A percentile compares a stretch with the other conserved stretches of the same genome.
These are phyloP conservation scores for Noctilio leporinus DNA, from an alignment of 2,113 vertebrate genomes.

Conservation along the genomic window DNA sequence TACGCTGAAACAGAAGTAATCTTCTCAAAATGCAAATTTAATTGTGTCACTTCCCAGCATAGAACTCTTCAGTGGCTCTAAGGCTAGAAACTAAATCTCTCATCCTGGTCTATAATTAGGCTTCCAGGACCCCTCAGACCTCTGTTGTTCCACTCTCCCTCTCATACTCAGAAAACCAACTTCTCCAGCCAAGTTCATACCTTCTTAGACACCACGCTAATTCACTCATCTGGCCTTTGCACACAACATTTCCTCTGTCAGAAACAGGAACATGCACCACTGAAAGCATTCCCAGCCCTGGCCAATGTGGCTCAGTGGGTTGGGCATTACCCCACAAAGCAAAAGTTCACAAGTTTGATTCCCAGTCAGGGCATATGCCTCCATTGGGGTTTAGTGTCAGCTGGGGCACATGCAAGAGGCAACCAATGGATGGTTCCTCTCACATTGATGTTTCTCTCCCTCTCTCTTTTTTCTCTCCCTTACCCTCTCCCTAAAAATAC, in stretches of 20 bases:
- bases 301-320: too few species aligned
- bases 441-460: too few species aligned
- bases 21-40: neutral
- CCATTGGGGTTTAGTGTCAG: too few species aligned
- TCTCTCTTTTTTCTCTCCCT: too few species aligned
- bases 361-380: too few species aligned
- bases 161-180: neutral
- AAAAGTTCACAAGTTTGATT: too few species aligned
- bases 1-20: neutral
- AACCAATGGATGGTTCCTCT: too few species aligned
- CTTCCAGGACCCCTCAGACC: rapidly evolving
- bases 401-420: too few species aligned
- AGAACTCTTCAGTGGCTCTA: too few species aligned
- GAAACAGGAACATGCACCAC: neutral
- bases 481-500: too few species aligned
- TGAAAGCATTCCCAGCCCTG: neutral
- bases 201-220: neutral
- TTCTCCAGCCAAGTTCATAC: neutral
- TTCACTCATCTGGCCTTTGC: neutral
- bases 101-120: rapidly evolving
- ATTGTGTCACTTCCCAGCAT: neutral
- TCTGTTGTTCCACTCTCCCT: neutral
- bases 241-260: neutral
- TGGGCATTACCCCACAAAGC: too few species aligned
- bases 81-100: neutral